phyloP scores from a whole-genome alignment of 2,113 vertebrate genomes.

The Panthera uncia region DNA sequence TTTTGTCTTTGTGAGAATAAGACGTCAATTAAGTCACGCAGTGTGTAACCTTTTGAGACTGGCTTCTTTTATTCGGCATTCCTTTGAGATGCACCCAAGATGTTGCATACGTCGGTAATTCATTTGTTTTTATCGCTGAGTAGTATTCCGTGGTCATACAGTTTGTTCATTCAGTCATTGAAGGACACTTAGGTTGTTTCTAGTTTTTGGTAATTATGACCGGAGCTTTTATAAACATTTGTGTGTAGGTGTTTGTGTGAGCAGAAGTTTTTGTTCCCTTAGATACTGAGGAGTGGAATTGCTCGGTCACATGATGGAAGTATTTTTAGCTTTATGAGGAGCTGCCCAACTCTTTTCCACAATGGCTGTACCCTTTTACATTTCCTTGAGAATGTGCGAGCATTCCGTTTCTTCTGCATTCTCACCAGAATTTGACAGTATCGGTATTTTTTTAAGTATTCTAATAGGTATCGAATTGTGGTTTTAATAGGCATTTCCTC shows the following conservation, averaged over 20 bases:
- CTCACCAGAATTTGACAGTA: not conserved
- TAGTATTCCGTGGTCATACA: not conserved
- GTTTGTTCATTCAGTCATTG: not conserved
- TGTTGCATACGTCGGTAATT: not conserved
- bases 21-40: not conserved
- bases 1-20: not conserved
- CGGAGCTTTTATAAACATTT: not conserved
- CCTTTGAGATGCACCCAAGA: not conserved
- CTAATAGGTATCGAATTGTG: not conserved
- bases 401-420: not conserved
- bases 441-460: not conserved
- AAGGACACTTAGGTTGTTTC: not conserved
- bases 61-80: not conserved
- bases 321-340: not conserved
- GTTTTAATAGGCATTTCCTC: not conserved
- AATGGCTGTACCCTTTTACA: not conserved
- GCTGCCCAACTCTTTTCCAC: not conserved
- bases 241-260: not conserved
- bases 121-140: not conserved
- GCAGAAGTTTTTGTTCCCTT: not conserved
- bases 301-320: not conserved
- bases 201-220: not conserved
- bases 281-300: not conserved
- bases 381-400: not conserved
- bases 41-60: not conserved